phyloP scores from a whole-genome alignment of 2,888 invertebrate genomes.

The Limnephilus lunatus region DNA sequence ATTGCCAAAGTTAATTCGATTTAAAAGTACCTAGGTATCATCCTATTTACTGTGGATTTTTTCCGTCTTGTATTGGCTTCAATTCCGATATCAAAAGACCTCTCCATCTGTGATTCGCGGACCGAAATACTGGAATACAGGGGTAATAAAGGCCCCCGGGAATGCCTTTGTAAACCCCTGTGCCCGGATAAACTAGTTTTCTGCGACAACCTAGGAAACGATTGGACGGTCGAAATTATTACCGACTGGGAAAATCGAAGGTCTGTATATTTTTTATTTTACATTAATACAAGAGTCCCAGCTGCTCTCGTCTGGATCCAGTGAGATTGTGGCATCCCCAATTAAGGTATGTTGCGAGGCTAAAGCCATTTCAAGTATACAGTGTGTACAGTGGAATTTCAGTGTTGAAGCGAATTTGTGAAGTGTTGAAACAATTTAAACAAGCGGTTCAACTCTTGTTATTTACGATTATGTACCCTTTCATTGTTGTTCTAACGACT shows the following conservation, averaged over 20 bases:
- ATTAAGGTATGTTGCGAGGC: too few relatives aligned
- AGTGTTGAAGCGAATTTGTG: neutral
- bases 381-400: neutral
- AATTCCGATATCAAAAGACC: conserved; percentile 1
- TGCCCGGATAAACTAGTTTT: conserved; percentile 8
- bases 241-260: neutral
- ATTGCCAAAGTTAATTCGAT: neutral
- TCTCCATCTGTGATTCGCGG: conserved; percentile 11
- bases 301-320: too few relatives aligned
- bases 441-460: neutral
- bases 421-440: neutral
- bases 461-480: neutral
- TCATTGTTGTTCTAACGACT: neutral
- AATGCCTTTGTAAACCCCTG: conserved; percentile 16
- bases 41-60: neutral
- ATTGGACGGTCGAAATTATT: neutral
- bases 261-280: too few relatives aligned
- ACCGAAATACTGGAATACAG: conserved; percentile 3
- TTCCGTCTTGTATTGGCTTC: neutral
- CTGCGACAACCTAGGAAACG: neutral
- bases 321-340: too few relatives aligned
- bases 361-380: too few relatives aligned
- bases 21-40: neutral
- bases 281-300: too few relatives aligned
- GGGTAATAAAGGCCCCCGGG: neutral